phyloP scores from a whole-genome alignment of 2,113 vertebrate species.

The Channa argus region DNA sequence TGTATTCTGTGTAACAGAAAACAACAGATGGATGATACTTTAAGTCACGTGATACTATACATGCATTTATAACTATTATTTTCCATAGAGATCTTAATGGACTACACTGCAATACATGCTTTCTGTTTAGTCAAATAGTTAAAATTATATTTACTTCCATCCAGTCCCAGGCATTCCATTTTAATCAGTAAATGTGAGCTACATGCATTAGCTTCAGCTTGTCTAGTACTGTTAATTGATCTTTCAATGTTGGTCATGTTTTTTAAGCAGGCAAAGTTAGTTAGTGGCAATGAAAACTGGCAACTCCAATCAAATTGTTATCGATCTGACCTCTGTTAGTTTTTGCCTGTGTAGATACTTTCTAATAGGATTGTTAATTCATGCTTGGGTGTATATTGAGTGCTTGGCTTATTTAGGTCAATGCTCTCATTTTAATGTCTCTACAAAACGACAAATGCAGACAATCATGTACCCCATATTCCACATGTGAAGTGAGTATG shows the following conservation, averaged over 20 bases:
- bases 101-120: background rate
- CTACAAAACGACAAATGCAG: background rate
- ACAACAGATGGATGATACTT: background rate
- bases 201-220: constrained; percentile 20
- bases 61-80: background rate
- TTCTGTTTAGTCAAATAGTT: background rate
- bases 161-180: background rate
- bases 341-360: constrained; percentile 57
- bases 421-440: constrained; percentile 49
- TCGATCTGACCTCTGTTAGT: constrained; percentile 42
- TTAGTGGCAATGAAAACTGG: constrained; percentile 34
- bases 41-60: background rate
- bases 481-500: background rate
- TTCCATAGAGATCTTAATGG: background rate
- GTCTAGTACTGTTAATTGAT: constrained; percentile 24
- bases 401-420: constrained; percentile 32
- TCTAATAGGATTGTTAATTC: constrained; percentile 67
- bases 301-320: constrained; percentile 55
- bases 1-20: background rate
- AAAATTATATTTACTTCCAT: background rate
- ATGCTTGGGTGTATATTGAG: constrained; percentile 60
- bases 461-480: constrained; percentile 2
- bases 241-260: constrained; percentile 23
- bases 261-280: constrained; percentile 37
- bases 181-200: constrained; percentile 14